These are phyloP conservation scores for Sarcophaga rosellei DNA, from an alignment of 2,888 invertebrate genomes.

Conservation along the genomic window DNA sequence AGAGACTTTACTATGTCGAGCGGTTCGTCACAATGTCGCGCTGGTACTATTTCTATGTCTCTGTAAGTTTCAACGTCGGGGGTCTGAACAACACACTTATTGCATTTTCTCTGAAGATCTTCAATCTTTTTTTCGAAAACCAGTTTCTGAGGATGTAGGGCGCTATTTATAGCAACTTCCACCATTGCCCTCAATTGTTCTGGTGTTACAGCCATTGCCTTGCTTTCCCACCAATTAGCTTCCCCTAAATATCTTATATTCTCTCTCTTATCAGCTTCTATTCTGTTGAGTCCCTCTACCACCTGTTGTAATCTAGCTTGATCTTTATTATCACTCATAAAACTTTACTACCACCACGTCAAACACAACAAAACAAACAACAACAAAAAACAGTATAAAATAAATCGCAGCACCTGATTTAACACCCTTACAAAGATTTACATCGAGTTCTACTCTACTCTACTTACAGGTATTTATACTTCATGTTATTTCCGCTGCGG, in stretches of 20 bases:
- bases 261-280: no score
- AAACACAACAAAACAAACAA: no score
- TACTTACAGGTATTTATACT: no score
- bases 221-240: not conserved
- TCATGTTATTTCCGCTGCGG: no score
- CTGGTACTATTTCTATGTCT: constrained; percentile 3
- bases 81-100: not conserved
- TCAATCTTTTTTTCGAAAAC: not conserved
- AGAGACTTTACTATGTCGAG: not conserved
- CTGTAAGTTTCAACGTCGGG: constrained; percentile 8
- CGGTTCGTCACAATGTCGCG: constrained; percentile 8
- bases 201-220: not conserved
- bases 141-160: not conserved
- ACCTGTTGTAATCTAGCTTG: no score
- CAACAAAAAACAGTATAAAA: no score
- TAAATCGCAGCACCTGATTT: no score
- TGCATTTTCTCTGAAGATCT: not conserved
- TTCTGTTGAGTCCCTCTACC: no score
- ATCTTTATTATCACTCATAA: not conserved
- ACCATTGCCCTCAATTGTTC: not conserved
- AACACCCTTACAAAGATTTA: no score
- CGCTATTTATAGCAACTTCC: not conserved
- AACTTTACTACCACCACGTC: no score
- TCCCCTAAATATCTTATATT: no score
- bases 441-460: no score